phyloP scores from a whole-genome alignment of 2,113 vertebrate genomes.

The Sigmodon hispidus region DNA sequence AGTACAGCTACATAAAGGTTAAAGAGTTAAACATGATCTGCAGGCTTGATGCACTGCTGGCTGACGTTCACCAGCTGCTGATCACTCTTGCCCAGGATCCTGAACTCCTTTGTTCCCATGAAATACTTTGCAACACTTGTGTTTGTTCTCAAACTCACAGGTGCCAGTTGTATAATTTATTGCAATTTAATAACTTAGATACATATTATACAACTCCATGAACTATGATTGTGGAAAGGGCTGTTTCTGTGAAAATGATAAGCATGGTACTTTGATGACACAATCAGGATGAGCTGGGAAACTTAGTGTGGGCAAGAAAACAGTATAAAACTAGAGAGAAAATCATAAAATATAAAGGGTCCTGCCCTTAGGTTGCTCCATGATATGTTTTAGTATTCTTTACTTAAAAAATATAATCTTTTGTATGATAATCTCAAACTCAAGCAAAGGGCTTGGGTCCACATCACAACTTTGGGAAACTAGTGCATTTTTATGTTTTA shows the following conservation, averaged over 20 bases:
- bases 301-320: not conserved
- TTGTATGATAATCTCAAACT: not conserved
- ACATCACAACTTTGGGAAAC: not conserved
- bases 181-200: not conserved
- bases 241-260: not conserved
- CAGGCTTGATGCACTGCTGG: not conserved
- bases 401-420: not conserved
- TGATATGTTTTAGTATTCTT: not conserved
- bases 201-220: not conserved
- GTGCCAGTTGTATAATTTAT: not conserved
- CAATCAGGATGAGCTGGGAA: not conserved
- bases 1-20: not conserved
- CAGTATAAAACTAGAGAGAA: not conserved
- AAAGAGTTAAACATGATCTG: not conserved
- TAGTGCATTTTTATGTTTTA: not conserved
- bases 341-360: not conserved
- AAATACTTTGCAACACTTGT: not conserved
- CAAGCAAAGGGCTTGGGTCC: not conserved
- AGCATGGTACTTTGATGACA: not conserved
- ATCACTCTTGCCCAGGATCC: too few species aligned
- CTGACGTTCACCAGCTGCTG: not conserved
- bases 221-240: not conserved
- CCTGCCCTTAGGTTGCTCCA: not conserved
- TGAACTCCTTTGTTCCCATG: not conserved
- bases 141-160: not conserved